Evolutionary conservation across 2,888 invertebrate genomes (phyloP).

Genomic region (Nysson spinosus): DNA sequence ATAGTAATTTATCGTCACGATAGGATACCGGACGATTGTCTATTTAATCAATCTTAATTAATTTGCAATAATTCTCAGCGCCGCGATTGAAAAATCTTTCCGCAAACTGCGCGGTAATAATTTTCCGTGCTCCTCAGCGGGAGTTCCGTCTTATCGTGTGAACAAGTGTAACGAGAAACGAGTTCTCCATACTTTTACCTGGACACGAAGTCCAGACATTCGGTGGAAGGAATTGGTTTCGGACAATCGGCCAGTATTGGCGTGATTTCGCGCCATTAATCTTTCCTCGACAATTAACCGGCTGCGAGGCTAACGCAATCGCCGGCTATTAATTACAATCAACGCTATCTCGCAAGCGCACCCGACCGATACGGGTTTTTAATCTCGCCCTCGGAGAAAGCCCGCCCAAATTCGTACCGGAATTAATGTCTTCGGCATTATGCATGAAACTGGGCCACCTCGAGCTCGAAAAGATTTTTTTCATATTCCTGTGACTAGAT

Average conservation of each 20-base stretch:
- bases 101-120: not conserved
- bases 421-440: not conserved
- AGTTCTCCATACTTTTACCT: conserved; percentile 20
- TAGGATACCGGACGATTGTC: not conserved
- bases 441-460: too few relatives aligned
- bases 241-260: conserved; percentile 60
- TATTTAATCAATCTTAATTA: conserved; percentile 46
- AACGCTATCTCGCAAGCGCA: conserved; percentile 71
- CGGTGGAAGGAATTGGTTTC: conserved; percentile 41
- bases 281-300: conserved; percentile 73
- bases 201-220: conserved; percentile 28
- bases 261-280: conserved; percentile 72
- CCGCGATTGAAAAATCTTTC: not conserved
- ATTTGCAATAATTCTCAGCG: conserved; percentile 37
- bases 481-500: too few relatives aligned
- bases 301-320: conserved; percentile 61
- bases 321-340: conserved; percentile 76
- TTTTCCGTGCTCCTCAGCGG: conserved; percentile 5
- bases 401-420: conserved; percentile 1
- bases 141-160: conserved; percentile 20
- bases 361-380: conserved; percentile 58
- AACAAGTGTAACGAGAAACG: conserved; percentile 41
- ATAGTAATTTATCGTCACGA: conserved; percentile 28
- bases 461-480: too few relatives aligned
- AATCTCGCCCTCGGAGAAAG: conserved; percentile 49